Evolutionary conservation across 2,113 vertebrate genomes (phyloP), one percentile per base, ranked within the genome.

Genomic region (Lichenostomus cassidix): DNA sequence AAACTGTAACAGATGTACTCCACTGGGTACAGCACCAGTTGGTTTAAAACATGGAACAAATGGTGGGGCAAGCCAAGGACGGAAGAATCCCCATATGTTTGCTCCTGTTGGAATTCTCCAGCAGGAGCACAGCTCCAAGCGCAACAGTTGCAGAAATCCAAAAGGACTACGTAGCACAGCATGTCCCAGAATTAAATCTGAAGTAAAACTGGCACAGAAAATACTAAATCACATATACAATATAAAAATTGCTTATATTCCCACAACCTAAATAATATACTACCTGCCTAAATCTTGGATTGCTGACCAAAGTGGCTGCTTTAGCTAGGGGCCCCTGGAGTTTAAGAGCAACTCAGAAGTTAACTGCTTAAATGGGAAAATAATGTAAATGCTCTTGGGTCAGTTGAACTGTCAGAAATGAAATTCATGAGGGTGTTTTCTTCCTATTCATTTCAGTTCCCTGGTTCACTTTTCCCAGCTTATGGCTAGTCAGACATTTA

Each of bases 1-100:
- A 93, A 96, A 94, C 92, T 64, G 86, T 88, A 97, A 96, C 96
- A 97, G 94, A 97, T 97, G 96, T 96, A 97, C 94, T 96, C 96
- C 89, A 95, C 92, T 97, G 96, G 94, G 95, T 94, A 96, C 67
- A 80, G 93, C 89, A 96, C 95, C 95, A 97, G 95, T 96, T 96
- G 95, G 93, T 97, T 94, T 81, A 89, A 93, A 95, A 83, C 7
- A 12, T 75, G 73, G 93, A 97, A 97, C 95, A 97, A 96, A 96
- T 94, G 94, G 94, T 68, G 77, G 94, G 92, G 92, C 95, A 96
- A 95, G 95, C 90, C 96, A 97, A 95, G 86, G 94, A 97, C 85
- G 95, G 93, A 97, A 96, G 91, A 95, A 96, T 94, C 84, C 90
- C 83, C 94, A 95, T 97, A 96, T 94, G 95, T 95, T 97, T 96